Percentiles rank a stretch among this genome's conserved stretches.
Conservation (phyloP, 2,113 vertebrate genomes). For the Gambusia affinis region DNA sequence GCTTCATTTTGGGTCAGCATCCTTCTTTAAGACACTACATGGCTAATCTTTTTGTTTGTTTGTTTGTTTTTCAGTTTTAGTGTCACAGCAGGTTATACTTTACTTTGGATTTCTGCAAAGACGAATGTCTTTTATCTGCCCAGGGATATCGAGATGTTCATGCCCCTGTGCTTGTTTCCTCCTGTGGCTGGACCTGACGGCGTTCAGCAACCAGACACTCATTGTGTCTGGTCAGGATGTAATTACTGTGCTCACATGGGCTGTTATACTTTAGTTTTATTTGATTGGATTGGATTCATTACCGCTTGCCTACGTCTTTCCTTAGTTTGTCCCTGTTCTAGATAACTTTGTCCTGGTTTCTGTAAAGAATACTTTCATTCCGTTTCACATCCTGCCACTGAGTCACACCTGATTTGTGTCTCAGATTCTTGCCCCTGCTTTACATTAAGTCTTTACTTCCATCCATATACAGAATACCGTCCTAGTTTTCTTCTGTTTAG, state of each 20-base stretch:
- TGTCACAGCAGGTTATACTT: not conserved
- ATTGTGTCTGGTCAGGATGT: not conserved
- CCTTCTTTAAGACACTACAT: too few relatives aligned
- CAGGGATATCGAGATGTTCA: not conserved
- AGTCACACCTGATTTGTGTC: not conserved
- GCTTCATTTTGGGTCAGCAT: too few relatives aligned
- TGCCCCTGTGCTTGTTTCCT: not conserved
- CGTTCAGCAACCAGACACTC: not conserved
- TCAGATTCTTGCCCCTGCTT: not conserved
- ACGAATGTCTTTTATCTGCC: not conserved
- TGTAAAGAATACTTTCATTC: too few relatives aligned
- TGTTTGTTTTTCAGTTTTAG: too few relatives aligned
- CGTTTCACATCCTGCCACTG: not conserved
- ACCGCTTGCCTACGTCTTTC: not conserved
- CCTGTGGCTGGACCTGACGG: not conserved
- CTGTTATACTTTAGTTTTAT: not conserved
- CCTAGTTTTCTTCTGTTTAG: not conserved
- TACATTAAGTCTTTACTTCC: not conserved
- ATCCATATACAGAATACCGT: not conserved
- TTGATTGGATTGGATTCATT: not conserved
- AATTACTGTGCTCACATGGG: not conserved
- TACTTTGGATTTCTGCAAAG: not conserved
- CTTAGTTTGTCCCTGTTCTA: not conserved
- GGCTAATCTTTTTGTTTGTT: too few relatives aligned
- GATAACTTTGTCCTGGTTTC: not conserved